Base-by-base conservation (phyloP, 2,113 vertebrate genomes). In the Anser brachyrhynchus region DNA sequence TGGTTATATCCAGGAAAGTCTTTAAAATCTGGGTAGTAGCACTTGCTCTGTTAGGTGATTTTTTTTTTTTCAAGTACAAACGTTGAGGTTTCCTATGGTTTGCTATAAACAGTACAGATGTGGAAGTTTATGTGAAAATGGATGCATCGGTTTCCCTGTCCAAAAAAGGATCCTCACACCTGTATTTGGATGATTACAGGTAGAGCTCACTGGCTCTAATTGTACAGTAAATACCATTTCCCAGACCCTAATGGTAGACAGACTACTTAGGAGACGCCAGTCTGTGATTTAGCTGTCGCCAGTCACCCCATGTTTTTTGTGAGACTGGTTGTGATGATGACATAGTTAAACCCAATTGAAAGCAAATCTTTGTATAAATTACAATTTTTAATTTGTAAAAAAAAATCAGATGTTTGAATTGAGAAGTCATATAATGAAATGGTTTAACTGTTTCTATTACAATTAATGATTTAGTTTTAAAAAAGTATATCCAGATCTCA, bases 171-270 rank as follows among this genome's bases (percentile, higher is more conserved):
- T 96, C 97, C 98, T 99, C 98, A 97, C 98, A 99, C 98, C 99
- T 99, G 98, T 98, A 98, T 98, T 98, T 98, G 98, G 98, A 98
- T 99, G 99, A 99, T 99, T 99, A 98, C 98, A 99, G 99, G 98
- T 99, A 99, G 98, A 98, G 98, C 97, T 98, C 95, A 88, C 96
- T 98, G 98, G 97, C 98, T 98, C 98, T 99, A 99, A 99, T 99
- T 99, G 99, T 99, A 99, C 98, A 98, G 98, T 99, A 99, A 99
- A 99, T 98, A 98, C 98, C 94, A 97, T 98, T 99, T 98, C 95
- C 98, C 98, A 98, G 98, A 98, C 98, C 95, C 97, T 99, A 99
- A 99, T 99, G 98, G 98, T 98, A 98, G 98, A 97, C 98, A 98
- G 98, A 98, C 98, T 98, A 96, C 97, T 98, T 98, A 96, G 90